Conservation (phyloP, 1,140 invertebrate species). For the Cardiocondyla obscurior region DNA sequence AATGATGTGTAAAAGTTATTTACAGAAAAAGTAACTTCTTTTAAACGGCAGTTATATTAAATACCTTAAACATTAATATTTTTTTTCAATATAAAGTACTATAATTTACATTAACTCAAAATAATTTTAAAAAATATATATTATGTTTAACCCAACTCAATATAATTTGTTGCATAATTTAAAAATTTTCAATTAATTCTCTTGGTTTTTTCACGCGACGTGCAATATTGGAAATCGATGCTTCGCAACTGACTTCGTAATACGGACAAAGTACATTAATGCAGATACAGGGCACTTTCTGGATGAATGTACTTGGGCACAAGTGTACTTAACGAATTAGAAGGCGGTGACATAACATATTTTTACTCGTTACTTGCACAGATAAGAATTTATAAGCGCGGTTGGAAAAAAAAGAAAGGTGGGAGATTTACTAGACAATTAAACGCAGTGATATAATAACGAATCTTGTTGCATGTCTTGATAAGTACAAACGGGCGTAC, state of each 20-base stretch:
- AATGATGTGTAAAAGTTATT: neutral
- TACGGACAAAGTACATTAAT: conserved; percentile 10
- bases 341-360: conserved; percentile 26
- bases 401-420: conserved; percentile 9
- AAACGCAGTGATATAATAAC: neutral
- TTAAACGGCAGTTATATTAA: neutral
- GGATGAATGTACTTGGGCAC: conserved; percentile 48
- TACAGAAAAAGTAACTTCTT: neutral
- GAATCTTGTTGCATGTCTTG: neutral
- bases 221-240: neutral
- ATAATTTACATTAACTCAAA: neutral
- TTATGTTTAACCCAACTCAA: neutral
- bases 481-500: neutral
- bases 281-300: conserved; percentile 27
- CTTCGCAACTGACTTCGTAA: conserved; percentile 8
- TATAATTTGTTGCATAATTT: conserved; percentile 8
- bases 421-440: neutral
- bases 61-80: too few relatives aligned
- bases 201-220: neutral
- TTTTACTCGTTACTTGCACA: conserved; percentile 43
- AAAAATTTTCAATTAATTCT: neutral
- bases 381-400: conserved; percentile 33
- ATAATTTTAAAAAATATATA: too few relatives aligned
- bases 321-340: conserved; percentile 53
- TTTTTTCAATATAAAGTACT: neutral